These are phyloP conservation scores for Ivindomyrus marchei DNA, from an alignment of 2,113 vertebrate species.

Conservation along the genomic window DNA sequence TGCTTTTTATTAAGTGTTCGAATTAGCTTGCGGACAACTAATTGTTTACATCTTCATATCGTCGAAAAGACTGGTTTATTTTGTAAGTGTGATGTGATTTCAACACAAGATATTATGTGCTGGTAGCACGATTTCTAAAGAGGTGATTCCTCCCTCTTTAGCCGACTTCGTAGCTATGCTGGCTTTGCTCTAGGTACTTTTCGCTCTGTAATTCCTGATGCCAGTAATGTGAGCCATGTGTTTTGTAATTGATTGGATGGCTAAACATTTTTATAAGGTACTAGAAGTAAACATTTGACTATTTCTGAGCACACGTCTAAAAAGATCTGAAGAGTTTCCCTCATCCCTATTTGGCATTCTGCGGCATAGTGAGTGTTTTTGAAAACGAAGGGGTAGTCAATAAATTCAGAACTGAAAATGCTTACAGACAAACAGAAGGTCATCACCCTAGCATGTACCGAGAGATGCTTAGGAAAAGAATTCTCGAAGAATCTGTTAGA, in stretches of 20 bases:
- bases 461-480: constrained; percentile 52
- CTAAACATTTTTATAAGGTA: constrained; percentile 18
- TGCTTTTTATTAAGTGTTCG: constrained; percentile 5
- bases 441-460: constrained; percentile 50
- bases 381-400: constrained; percentile 44
- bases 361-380: constrained; percentile 47
- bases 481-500: constrained; percentile 49
- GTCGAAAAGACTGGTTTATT: not conserved
- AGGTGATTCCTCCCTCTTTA: not conserved
- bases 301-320: not conserved
- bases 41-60: not conserved
- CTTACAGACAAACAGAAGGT: constrained; percentile 62
- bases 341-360: constrained; percentile 36
- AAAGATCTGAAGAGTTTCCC: not conserved
- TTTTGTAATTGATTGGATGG: not conserved
- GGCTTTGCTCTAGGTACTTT: not conserved
- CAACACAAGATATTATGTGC: not conserved
- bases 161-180: no score
- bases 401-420: constrained; percentile 56
- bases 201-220: not conserved
- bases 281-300: constrained; percentile 10
- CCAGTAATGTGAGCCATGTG: constrained; percentile 6
- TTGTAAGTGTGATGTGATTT: not conserved
- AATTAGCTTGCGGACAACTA: not conserved
- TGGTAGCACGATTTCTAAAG: not conserved